A percentile compares a stretch with the other conserved stretches of the same genome.
Evolutionary conservation across 2,113 vertebrate genomes (phyloP).

Genomic region (Saimiri boliviensis): DNA sequence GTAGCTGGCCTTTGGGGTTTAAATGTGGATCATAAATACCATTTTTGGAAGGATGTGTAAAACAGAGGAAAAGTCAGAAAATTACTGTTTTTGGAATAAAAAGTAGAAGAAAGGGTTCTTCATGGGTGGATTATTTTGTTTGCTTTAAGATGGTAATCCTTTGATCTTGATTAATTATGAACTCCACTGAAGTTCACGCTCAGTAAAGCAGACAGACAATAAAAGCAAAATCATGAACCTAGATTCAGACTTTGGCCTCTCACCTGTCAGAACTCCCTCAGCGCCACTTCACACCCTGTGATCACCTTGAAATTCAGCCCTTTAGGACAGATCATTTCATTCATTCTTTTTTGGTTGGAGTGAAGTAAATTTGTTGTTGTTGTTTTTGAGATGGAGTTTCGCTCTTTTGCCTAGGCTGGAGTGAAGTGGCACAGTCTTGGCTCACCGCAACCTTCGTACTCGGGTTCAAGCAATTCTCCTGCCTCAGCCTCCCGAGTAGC

Average conservation of each 20-base stretch:
- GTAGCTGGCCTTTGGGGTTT: slow-evolving; percentile 49
- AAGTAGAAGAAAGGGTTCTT: slow-evolving; percentile 37
- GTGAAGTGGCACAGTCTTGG: too few relatives aligned
- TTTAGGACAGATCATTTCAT: neutral
- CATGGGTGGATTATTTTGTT: slow-evolving; percentile 34
- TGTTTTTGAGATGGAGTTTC: too few relatives aligned
- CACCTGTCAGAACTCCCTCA: neutral
- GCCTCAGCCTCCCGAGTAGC: too few relatives aligned
- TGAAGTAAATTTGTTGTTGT: neutral
- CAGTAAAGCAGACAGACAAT: slow-evolving; percentile 21
- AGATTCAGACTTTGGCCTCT: slow-evolving; percentile 31
- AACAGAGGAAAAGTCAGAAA: slow-evolving; percentile 54
- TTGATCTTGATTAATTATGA: slow-evolving; percentile 71
- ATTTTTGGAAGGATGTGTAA: slow-evolving; percentile 42
- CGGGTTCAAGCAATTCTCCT: too few relatives aligned
- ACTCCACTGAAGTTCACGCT: slow-evolving; percentile 29
- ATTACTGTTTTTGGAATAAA: slow-evolving; percentile 33
- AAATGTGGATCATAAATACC: slow-evolving; percentile 46
- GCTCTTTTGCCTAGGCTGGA: too few relatives aligned
- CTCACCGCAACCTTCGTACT: too few relatives aligned
- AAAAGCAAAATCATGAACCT: slow-evolving; percentile 47
- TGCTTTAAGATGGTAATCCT: slow-evolving; percentile 49
- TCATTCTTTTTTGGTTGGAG: neutral
- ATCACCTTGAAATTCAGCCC: neutral
- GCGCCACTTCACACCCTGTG: neutral